Evolutionary conservation across 2,888 invertebrate genomes (phyloP).

Genomic region (Lymantria monacha): DNA sequence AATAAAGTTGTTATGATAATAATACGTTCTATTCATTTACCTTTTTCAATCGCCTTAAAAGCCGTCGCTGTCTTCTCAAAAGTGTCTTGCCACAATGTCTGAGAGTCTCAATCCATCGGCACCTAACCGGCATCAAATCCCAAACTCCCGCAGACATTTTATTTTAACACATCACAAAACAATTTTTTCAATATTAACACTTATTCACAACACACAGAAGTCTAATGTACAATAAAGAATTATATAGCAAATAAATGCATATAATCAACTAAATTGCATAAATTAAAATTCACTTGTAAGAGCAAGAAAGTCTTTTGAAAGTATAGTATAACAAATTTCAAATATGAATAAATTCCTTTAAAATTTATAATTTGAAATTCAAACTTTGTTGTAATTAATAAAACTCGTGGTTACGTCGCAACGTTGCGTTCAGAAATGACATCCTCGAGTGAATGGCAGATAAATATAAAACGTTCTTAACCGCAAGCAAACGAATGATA

Average conservation of each 20-base stretch:
- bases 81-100: slow-evolving; percentile 75
- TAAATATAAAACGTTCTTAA: slow-evolving; percentile 19
- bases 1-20: no score
- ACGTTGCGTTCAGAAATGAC: slow-evolving; percentile 17
- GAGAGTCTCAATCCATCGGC: slow-evolving; percentile 73
- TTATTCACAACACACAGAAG: slow-evolving; percentile 11
- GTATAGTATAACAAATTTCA: slow-evolving; percentile 1
- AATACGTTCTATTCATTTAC: slow-evolving; percentile 37
- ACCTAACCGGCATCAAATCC: slow-evolving; percentile 70
- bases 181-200: slow-evolving; percentile 16
- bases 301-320: background rate
- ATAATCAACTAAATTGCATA: background rate
- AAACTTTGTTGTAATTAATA: background rate
- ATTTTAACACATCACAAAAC: slow-evolving; percentile 42
- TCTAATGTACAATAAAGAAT: background rate
- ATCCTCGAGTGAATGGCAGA: slow-evolving; percentile 9
- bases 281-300: background rate
- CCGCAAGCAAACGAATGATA: slow-evolving; percentile 13
- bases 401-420: slow-evolving; percentile 9
- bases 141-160: slow-evolving; percentile 64
- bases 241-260: background rate
- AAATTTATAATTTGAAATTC: background rate
- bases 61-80: slow-evolving; percentile 66
- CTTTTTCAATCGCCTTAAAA: slow-evolving; percentile 75
- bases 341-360: background rate